These are phyloP conservation scores for Cercocebus atys DNA, from an alignment of 2,113 vertebrate genomes.

Conservation along the genomic window DNA sequence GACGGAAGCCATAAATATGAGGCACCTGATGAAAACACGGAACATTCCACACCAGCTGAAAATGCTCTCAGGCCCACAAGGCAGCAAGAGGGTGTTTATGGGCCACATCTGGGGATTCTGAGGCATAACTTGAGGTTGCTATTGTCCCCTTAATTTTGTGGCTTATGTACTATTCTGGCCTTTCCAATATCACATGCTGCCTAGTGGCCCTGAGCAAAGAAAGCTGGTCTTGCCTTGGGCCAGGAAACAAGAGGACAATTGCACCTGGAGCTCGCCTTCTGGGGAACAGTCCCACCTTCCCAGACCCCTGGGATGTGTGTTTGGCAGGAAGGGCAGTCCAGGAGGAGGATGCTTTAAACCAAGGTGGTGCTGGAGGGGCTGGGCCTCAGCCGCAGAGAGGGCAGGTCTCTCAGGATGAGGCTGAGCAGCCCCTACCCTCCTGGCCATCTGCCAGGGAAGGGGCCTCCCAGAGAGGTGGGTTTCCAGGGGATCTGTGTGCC, in stretches of 20 bases:
- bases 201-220: background rate
- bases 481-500: background rate
- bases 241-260: background rate
- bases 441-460: background rate
- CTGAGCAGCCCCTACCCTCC: background rate
- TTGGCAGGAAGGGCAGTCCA: background rate
- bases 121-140: conserved; percentile 16
- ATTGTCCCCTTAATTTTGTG: background rate
- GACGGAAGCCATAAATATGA: conserved; percentile 71
- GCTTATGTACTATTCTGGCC: background rate
- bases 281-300: background rate
- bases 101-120: conserved; percentile 41
- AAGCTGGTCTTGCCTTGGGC: background rate
- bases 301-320: background rate
- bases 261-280: fast-evolving
- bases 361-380: background rate
- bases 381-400: background rate
- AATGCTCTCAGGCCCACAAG: conserved; percentile 38
- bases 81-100: conserved; percentile 14
- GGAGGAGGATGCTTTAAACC: background rate
- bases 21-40: conserved; percentile 74
- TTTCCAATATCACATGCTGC: background rate
- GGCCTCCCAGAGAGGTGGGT: background rate
- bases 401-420: background rate
- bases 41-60: background rate